Base-by-base conservation (phyloP, 2,113 vertebrate genomes). In the Microtus oregoni region DNA sequence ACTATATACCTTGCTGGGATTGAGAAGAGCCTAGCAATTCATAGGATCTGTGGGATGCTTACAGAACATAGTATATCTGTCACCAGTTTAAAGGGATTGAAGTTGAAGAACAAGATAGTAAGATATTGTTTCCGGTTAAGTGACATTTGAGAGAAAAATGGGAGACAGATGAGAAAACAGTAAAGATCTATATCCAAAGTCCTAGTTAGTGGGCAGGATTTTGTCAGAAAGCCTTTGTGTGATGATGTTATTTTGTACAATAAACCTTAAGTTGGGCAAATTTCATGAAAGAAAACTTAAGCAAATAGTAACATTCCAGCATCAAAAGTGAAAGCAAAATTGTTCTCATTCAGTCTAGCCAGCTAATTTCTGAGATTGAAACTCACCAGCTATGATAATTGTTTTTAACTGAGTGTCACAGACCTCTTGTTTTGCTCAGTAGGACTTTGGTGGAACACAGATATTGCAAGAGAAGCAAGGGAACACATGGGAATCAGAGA, bases 281-380 rank as follows among this genome's bases (percentile, higher is more conserved):
- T 82, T 82, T 38, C 6, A 28, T 82, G 12, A 82, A 82, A 38
- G 32, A 1, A 61, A 38, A 38, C 15, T 24, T 5, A 52, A 61
- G 6, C 79, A 38, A 26, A 82, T 3, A 82, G 3, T 38, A 41
- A 38, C 11, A 82, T 38, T 61, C 12, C n/a, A 38, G 55, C 11
- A 82, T 38, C n/a, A 61, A 14, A 3, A 3, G 6, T 38, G 1
- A 6, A 61, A 61, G n/a, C 2, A 38, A 3, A 26, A 38, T 38
- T 58, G 2, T 5, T 7, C n/a, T 38, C n/a, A 15, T 61, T 58
- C 20, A 14, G 38, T 8, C 2, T n/a, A n/a, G 2, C 10, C 10
- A n/a, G 17, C 44, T 79, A 52, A n/a, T 20, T n/a, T 81, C 50
- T 58, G 50, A 58, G 10, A 22, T 32, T 6, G 24, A 81, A n/a